Base-by-base conservation (phyloP, 1,140 invertebrate species). In the Eumaeus atala region DNA sequence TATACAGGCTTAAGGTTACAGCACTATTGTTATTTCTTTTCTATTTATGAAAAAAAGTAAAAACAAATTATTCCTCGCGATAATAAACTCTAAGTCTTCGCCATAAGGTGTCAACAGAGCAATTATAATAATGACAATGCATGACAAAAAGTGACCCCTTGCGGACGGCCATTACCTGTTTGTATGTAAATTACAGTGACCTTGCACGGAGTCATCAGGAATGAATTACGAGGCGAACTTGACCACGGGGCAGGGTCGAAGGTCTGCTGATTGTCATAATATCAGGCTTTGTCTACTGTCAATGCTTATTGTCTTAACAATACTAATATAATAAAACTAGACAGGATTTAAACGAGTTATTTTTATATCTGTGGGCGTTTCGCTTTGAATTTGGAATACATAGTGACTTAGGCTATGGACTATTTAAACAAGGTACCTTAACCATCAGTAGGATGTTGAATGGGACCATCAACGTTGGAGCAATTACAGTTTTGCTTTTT, bases 151-250 rank as follows among this genome's bases (percentile, higher is more conserved):
- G 52, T 61, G 62, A 65, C 62, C 69, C 59, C 64, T 57, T 42
- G 51, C 61, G 57, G 59, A 57, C 53, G 50, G 58, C 54, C 61
- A 68, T 69, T 66, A 66, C 59, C 44, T 72, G 63, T 77, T 73
- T 77, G 73, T 84, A 80, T 82, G 75, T 74, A 79, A 82, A 84
- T 80, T 63, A 65, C 36, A 61, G 36, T 51, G 56, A 69, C 71
- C 66, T 74, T 67, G 66, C 12, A 48, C 35, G 53, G 61, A 62
- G 67, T 70, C 70, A 75, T 75, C 70, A 75, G 66, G 70, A 77
- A 74, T 72, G 72, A 70, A 76, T 74, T 73, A 75, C 61, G 69
- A 71, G 64, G 66, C 72, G 75, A 73, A 80, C 78, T 82, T 80
- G 81, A 84, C 78, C 78, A 80, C 40, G 63, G 69, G 67, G 68